These are phyloP conservation scores for Pogonus chalceus DNA, from an alignment of 1,140 invertebrate species.

Conservation along the genomic window DNA sequence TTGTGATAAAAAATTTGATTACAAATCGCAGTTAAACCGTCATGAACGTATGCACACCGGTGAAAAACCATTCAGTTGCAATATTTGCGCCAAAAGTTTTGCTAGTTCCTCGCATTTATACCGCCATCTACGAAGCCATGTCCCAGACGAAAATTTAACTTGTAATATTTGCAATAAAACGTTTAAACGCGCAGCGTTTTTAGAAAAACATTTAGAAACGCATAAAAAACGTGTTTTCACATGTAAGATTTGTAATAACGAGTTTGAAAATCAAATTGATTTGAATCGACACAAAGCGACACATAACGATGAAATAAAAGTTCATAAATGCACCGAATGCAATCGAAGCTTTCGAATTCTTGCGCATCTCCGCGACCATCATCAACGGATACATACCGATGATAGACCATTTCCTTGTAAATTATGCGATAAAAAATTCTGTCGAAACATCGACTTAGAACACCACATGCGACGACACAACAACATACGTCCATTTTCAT, in stretches of 20 bases:
- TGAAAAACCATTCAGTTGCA: not conserved
- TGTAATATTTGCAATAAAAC: not conserved
- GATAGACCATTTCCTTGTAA: not conserved
- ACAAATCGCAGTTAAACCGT: too few relatives aligned
- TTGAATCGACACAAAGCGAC: not conserved
- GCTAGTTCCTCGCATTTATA: not conserved
- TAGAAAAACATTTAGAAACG: not conserved
- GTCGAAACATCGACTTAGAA: not conserved
- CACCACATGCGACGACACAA: conserved; percentile 39
- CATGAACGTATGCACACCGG: not conserved
- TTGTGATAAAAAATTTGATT: not conserved
- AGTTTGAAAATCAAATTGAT: not conserved
- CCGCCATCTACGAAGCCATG: not conserved
- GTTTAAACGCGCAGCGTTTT: not conserved
- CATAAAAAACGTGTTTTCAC: not conserved
- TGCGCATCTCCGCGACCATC: not conserved
- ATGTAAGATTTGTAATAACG: not conserved
- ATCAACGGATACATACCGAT: not conserved
- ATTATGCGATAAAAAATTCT: not conserved
- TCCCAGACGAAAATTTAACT: not conserved
- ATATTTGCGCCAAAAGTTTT: not conserved
- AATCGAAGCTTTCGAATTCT: not conserved
- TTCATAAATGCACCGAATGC: not conserved
- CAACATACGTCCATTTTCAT: conserved; percentile 42
- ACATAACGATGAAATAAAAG: not conserved